Percentiles rank a stretch among this genome's conserved stretches.
Evolutionary conservation across 2,888 invertebrate genomes (phyloP).

Genomic region (Zygaena filipendulae): DNA sequence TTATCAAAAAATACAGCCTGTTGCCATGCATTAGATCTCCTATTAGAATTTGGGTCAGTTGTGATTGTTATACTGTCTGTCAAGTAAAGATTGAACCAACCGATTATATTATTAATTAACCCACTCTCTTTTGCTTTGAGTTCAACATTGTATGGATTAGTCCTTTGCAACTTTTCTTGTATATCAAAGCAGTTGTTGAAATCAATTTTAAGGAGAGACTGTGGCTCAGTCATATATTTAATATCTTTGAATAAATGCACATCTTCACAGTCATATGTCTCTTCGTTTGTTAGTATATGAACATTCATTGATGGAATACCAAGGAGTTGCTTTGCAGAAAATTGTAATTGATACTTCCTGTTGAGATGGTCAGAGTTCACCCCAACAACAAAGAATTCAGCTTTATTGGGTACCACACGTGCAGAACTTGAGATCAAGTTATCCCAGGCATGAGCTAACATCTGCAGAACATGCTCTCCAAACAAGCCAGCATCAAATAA

Average conservation of each 20-base stretch:
- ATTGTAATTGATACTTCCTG: slow-evolving; percentile 48
- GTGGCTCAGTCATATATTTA: slow-evolving; percentile 68
- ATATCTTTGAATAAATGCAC: slow-evolving; percentile 64
- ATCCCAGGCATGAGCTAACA: slow-evolving; percentile 76
- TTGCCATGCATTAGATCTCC: slow-evolving; percentile 76
- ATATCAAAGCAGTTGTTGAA: slow-evolving; percentile 70
- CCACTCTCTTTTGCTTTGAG: slow-evolving; percentile 54
- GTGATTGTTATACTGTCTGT: slow-evolving; percentile 71
- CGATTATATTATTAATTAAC: slow-evolving; percentile 71
- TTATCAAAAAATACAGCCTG: slow-evolving; percentile 76
- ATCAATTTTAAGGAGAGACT: slow-evolving; percentile 67
- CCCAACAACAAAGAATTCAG: slow-evolving; percentile 72
- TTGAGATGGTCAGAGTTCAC: slow-evolving; percentile 65
- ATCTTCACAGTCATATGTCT: slow-evolving; percentile 78
- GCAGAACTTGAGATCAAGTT: slow-evolving; percentile 60
- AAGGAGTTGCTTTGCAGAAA: slow-evolving; percentile 28
- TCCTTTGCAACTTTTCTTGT: slow-evolving; percentile 32
- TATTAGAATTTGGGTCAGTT: slow-evolving; percentile 65
- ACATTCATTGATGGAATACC: slow-evolving; percentile 29
- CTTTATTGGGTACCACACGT: slow-evolving; percentile 70
- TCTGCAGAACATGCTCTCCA: slow-evolving; percentile 77
- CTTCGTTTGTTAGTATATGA: slow-evolving; percentile 38
- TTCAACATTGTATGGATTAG: slow-evolving; percentile 39
- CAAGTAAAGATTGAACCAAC: slow-evolving; percentile 80
- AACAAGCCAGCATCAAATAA: slow-evolving; percentile 83